These are phyloP conservation scores for Deroplatys truncata DNA, from an alignment of 2,888 invertebrate genomes.

Conservation along the genomic window DNA sequence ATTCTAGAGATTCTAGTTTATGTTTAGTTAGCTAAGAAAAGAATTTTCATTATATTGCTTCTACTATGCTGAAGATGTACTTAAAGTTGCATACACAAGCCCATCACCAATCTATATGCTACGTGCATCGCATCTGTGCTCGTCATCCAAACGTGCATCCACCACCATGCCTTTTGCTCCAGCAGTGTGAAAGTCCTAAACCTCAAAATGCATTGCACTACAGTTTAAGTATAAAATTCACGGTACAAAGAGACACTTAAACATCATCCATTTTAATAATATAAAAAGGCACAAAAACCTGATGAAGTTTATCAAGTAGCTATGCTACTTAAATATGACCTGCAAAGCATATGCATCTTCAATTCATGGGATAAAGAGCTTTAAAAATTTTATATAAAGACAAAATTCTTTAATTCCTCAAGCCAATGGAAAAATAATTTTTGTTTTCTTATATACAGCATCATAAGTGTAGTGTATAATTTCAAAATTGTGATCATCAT, in stretches of 20 bases:
- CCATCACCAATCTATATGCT: constrained; percentile 6
- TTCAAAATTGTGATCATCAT: neutral
- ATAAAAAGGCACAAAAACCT: neutral
- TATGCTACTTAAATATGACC: neutral
- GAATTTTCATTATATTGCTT: neutral
- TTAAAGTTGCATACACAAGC: neutral
- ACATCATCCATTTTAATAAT: neutral
- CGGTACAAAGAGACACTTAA: neutral
- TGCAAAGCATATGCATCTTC: neutral
- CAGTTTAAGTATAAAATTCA: constrained; percentile 34
- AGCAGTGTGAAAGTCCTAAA: neutral
- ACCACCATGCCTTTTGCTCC: neutral
- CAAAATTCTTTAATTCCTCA: neutral
- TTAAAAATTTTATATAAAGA: neutral
- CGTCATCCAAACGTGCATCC: constrained; percentile 6
- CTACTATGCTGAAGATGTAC: neutral
- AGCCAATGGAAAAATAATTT: neutral
- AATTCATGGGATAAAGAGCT: no score
- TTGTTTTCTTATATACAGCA: neutral
- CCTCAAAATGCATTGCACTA: constrained; percentile 19
- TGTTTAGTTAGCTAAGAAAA: neutral
- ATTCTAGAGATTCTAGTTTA: neutral
- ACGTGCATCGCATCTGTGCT: neutral
- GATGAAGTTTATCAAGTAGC: neutral
- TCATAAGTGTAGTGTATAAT: neutral